These are phyloP conservation scores for Archaeoteleia sp. DNA, from an alignment of 2,888 invertebrate genomes.

Conservation along the genomic window DNA sequence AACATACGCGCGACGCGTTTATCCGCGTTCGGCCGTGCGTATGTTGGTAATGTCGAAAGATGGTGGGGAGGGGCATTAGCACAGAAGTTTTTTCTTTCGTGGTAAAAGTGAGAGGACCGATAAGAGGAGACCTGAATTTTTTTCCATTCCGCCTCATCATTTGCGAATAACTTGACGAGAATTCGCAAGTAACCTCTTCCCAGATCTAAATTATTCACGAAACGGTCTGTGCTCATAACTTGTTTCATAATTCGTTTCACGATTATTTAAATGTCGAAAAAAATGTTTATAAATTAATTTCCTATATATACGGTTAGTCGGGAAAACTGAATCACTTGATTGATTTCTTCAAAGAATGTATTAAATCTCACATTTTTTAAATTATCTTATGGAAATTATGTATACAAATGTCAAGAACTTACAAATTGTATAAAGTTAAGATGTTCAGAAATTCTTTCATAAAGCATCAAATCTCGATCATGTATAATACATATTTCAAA, in stretches of 20 bases:
- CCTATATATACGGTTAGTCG: no score
- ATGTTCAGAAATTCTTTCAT: no score
- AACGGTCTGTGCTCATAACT: neutral
- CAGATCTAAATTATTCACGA: constrained; percentile 4
- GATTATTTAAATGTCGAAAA: neutral
- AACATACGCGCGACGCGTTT: constrained; percentile 9
- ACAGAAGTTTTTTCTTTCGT: constrained; percentile 4
- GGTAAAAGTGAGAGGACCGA: constrained; percentile 9
- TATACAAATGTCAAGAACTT: no score
- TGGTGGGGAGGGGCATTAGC: constrained; percentile 15
- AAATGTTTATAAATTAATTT: neutral
- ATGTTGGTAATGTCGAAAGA: constrained; percentile 11
- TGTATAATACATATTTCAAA: no score
- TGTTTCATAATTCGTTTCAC: constrained; percentile 4
- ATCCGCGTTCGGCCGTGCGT: neutral
- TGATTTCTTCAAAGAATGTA: no score
- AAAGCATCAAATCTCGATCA: no score
- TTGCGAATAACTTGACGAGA: constrained; percentile 12
- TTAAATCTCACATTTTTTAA: no score
- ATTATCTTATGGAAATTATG: no score
- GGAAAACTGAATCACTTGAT: no score
- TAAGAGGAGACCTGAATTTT: no score
- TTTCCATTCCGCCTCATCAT: no score
- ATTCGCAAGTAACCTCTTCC: constrained; percentile 3
- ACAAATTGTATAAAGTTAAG: no score